Percentiles rank a stretch among this genome's conserved stretches.
These are phyloP conservation scores for Melanogrammus aeglefinus DNA, from an alignment of 2,797 vertebrate species.

Conservation along the genomic window DNA sequence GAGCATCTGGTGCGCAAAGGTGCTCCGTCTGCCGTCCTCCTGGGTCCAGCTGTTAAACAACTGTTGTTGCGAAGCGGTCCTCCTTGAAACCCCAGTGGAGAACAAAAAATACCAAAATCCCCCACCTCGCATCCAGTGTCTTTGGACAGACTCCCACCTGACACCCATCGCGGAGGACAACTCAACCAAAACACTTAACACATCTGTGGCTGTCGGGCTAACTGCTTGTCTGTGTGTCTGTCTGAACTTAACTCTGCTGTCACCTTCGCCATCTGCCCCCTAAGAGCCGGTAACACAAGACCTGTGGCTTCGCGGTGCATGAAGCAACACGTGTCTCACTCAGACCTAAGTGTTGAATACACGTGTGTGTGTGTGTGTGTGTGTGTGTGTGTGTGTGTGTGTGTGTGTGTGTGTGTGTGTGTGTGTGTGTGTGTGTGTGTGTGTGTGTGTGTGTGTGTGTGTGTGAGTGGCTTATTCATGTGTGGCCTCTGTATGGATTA, in stretches of 20 bases:
- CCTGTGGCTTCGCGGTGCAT: conserved; percentile 14
- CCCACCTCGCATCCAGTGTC: background rate
- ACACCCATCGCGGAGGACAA: conserved; percentile 37
- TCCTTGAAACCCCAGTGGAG: conserved; percentile 4
- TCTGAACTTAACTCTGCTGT: conserved; percentile 40
- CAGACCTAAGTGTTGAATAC: conserved; percentile 12
- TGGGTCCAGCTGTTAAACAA: background rate
- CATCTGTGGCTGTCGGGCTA: conserved; percentile 54
- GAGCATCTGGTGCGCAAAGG: background rate
- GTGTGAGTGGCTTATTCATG: background rate
- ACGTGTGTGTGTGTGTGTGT: conserved; percentile 1
- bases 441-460: background rate
- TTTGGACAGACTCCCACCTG: conserved; percentile 41
- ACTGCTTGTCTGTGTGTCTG: background rate
- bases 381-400: background rate
- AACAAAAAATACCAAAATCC: conserved; percentile 17
- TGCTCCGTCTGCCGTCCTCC: background rate
- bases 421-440: background rate
- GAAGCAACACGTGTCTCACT: conserved; percentile 33
- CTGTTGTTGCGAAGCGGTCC: background rate
- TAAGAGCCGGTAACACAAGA: conserved; percentile 59
- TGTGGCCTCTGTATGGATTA: background rate
- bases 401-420: background rate
- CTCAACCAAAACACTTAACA: conserved; percentile 72
- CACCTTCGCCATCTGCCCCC: conserved; percentile 71